Evolutionary conservation across 2,888 invertebrate genomes (phyloP).

Genomic region (Drosophila pseudotalamancana): DNA sequence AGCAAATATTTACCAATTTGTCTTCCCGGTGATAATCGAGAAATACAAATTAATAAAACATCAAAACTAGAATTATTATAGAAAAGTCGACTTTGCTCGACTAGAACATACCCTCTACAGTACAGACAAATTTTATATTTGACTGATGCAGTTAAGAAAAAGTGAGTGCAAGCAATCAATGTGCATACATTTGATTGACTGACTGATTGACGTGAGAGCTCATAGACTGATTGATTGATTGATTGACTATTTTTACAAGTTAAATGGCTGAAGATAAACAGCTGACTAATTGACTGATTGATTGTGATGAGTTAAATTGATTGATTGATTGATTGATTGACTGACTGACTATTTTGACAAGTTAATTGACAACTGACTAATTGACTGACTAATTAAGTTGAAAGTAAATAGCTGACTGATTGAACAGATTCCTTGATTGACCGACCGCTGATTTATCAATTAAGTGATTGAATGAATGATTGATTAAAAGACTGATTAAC

Average conservation of each 20-base stretch:
- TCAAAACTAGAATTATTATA: not conserved
- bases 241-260: not conserved
- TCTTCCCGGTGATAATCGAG: conserved; percentile 3
- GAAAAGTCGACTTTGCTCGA: not conserved
- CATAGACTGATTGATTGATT: not conserved
- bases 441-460: no score
- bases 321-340: not conserved
- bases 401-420: not conserved
- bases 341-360: no score
- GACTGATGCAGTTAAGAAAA: no score
- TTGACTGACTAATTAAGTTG: not conserved
- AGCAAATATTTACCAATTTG: not conserved
- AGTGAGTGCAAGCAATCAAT: no score
- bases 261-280: no score
- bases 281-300: no score
- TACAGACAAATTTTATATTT: no score
- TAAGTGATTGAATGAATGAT: not conserved
- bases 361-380: no score
- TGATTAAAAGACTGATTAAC: not conserved
- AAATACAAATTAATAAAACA: not conserved
- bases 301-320: not conserved
- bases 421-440: not conserved
- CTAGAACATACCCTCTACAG: not conserved
- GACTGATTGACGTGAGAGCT: no score
- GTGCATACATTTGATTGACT: no score